These are phyloP conservation scores for Stegophylla sp. DNA, from an alignment of 2,888 invertebrate species.

Conservation along the genomic window DNA sequence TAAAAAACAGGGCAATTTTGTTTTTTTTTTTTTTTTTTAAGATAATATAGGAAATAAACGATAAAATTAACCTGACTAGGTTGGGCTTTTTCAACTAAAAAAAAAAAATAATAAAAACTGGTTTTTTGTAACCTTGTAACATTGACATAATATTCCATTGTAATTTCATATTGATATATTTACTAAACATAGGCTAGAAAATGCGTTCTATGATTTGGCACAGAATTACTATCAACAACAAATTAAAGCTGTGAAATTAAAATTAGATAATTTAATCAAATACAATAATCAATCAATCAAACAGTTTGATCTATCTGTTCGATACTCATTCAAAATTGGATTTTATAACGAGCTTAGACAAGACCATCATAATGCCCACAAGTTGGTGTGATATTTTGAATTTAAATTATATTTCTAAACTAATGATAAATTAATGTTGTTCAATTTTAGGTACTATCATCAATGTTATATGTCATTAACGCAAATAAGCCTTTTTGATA, in stretches of 20 bases:
- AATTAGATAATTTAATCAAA: constrained; percentile 88
- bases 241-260: constrained; percentile 83
- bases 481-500: constrained; percentile 87
- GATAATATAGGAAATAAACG: too few relatives aligned
- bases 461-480: constrained; percentile 89
- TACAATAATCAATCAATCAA: constrained; percentile 77
- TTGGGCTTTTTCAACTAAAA: too few relatives aligned
- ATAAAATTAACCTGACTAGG: too few relatives aligned
- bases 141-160: background rate
- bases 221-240: constrained; percentile 91
- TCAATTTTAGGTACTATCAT: constrained; percentile 74
- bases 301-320: constrained; percentile 75
- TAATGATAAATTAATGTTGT: constrained; percentile 50
- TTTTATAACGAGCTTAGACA: constrained; percentile 93
- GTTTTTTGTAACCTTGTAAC: too few relatives aligned
- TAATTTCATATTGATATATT: background rate
- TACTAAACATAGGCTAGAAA: constrained; percentile 75
- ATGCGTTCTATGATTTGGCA: constrained; percentile 90
- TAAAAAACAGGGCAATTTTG: too few relatives aligned
- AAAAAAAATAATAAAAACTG: background rate
- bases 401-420: background rate
- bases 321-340: constrained; percentile 96
- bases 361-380: constrained; percentile 81
- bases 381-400: constrained; percentile 35
- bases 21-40: too few relatives aligned